Evolutionary conservation across 2,888 invertebrate species (phyloP).

Genomic region (Xanthorhoe spadicearia): DNA sequence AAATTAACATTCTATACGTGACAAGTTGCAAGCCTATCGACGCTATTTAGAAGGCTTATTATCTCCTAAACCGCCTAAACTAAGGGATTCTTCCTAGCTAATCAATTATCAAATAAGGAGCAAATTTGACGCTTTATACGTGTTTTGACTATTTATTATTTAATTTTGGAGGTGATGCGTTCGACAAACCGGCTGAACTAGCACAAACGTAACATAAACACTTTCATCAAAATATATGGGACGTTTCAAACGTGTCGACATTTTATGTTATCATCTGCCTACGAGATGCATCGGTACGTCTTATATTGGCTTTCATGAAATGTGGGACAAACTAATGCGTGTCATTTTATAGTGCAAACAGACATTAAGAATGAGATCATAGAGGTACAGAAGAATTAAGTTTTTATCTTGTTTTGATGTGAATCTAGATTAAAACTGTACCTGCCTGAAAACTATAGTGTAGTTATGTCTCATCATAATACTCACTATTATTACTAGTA

Average conservation of each 20-base stretch:
- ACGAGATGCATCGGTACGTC: background rate
- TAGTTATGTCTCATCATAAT: too few species aligned
- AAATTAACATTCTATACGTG: too few species aligned
- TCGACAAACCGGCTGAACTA: too few species aligned
- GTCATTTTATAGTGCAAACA: background rate
- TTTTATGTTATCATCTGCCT: background rate
- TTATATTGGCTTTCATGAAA: background rate
- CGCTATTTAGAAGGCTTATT: too few species aligned
- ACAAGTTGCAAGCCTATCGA: too few species aligned
- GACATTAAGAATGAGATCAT: conserved; percentile 37
- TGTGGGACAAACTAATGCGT: background rate
- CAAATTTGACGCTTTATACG: too few species aligned
- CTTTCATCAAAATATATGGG: background rate
- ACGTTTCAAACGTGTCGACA: background rate
- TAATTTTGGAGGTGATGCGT: too few species aligned
- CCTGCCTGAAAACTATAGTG: background rate
- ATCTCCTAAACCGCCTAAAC: too few species aligned
- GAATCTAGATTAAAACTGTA: background rate
- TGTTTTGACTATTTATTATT: too few species aligned
- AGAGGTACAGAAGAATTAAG: conserved; percentile 6
- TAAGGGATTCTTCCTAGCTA: too few species aligned
- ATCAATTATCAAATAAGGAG: too few species aligned
- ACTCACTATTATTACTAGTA: too few species aligned
- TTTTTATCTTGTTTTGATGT: conserved; percentile 12
- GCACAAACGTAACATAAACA: background rate